Percentiles rank a stretch among this genome's conserved stretches.
These are phyloP conservation scores for Urocitellus parryii DNA, from an alignment of 2,113 vertebrate genomes.

Conservation along the genomic window DNA sequence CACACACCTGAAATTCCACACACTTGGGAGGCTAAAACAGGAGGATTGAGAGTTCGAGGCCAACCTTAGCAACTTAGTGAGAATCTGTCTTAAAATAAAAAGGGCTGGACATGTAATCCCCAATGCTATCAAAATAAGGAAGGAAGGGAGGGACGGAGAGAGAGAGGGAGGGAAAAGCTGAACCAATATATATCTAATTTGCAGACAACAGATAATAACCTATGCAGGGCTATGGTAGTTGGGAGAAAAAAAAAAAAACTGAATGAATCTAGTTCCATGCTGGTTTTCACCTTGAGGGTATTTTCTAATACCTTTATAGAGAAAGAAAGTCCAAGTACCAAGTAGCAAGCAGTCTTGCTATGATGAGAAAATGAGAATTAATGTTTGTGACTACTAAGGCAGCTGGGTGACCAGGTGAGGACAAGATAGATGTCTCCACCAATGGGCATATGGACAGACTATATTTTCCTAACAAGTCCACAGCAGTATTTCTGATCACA, in stretches of 20 bases:
- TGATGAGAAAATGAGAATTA: slow-evolving; percentile 9
- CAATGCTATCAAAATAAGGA: too few species aligned
- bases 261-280: not conserved
- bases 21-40: too few species aligned
- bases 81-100: too few species aligned
- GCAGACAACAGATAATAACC: not conserved
- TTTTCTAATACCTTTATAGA: not conserved
- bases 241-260: not conserved
- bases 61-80: too few species aligned
- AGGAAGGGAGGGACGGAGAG: too few species aligned
- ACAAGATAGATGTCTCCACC: not conserved
- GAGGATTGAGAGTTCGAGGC: too few species aligned
- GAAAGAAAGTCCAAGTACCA: too few species aligned
- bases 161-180: too few species aligned
- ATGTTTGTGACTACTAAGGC: not conserved
- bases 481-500: not conserved
- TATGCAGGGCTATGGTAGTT: not conserved
- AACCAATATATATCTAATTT: too few species aligned
- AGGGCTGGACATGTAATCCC: too few species aligned
- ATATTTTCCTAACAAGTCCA: not conserved
- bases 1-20: too few species aligned
- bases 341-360: not conserved
- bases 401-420: not conserved
- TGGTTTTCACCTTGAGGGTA: not conserved
- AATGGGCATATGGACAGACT: not conserved